A percentile compares a stretch with the other conserved stretches of the same genome.
These are phyloP conservation scores for Diorhabda elongata DNA, from an alignment of 1,140 invertebrate genomes.

Conservation along the genomic window DNA sequence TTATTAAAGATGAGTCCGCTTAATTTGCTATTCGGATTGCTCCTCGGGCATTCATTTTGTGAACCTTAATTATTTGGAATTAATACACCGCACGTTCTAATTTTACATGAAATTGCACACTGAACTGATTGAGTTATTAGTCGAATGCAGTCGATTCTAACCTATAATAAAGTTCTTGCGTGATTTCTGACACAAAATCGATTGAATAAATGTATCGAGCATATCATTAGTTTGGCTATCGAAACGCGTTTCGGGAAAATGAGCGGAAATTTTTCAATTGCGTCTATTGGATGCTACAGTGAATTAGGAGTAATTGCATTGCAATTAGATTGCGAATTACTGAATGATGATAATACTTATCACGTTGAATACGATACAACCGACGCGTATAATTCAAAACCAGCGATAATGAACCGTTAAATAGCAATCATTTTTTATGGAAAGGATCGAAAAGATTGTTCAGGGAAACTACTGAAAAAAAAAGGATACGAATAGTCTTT, in stretches of 20 bases:
- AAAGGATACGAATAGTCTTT: no score
- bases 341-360: no score
- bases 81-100: conserved; percentile 1
- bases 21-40: no score
- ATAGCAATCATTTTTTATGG: no score
- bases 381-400: no score
- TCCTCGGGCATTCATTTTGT: no score
- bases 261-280: neutral
- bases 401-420: no score
- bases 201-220: neutral
- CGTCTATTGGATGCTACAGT: neutral
- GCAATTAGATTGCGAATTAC: neutral
- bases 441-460: no score
- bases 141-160: neutral
- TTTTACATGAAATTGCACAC: conserved; percentile 9
- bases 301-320: neutral
- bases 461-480: no score
- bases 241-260: neutral
- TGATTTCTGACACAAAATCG: conserved; percentile 9
- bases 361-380: no score
- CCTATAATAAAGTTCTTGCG: conserved; percentile 5
- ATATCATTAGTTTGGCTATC: conserved; percentile 7
- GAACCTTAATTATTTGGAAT: neutral
- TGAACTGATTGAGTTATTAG: conserved; percentile 4
- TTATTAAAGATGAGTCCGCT: no score